A percentile compares a stretch with the other conserved stretches of the same genome.
These are phyloP conservation scores for Drosophila sucinea DNA, from an alignment of 1,140 invertebrate species.

Conservation along the genomic window DNA sequence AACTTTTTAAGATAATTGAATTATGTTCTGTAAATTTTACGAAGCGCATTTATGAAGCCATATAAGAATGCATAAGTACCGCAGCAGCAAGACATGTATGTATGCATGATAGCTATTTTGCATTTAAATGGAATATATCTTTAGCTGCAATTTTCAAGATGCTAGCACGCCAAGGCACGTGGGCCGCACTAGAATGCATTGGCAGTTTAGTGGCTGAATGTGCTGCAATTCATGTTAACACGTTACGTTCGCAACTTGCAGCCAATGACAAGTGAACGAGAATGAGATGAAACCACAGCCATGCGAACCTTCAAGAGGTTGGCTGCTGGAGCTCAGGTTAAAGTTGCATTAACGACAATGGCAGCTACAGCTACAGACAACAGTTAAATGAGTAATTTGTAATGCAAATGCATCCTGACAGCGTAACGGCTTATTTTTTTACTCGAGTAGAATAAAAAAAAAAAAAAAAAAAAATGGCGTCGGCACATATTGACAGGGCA, in stretches of 20 bases:
- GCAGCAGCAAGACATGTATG: constrained; percentile 46
- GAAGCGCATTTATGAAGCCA: too few relatives aligned
- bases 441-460: neutral
- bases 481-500: constrained; percentile 64
- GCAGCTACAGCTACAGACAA: neutral
- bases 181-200: constrained; percentile 3
- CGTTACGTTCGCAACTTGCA: constrained; percentile 36
- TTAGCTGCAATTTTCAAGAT: constrained; percentile 42
- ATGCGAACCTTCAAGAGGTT: constrained; percentile 16
- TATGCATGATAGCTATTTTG: constrained; percentile 65
- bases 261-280: constrained; percentile 1
- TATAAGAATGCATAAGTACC: constrained; percentile 40
- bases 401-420: constrained; percentile 53
- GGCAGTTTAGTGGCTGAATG: constrained; percentile 53
- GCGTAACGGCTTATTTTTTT: constrained; percentile 20
- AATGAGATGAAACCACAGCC: neutral
- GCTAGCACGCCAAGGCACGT: constrained; percentile 40
- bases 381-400: constrained; percentile 49
- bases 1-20: too few relatives aligned
- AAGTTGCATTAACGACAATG: too few relatives aligned
- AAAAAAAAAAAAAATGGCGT: constrained; percentile 29
- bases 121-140: constrained; percentile 74
- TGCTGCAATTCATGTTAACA: constrained; percentile 51
- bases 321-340: neutral
- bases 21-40: too few relatives aligned